Evolutionary conservation across 2,888 invertebrate genomes (phyloP), one percentile per base, ranked within the genome.

Genomic region (Drosophila crucigera): DNA sequence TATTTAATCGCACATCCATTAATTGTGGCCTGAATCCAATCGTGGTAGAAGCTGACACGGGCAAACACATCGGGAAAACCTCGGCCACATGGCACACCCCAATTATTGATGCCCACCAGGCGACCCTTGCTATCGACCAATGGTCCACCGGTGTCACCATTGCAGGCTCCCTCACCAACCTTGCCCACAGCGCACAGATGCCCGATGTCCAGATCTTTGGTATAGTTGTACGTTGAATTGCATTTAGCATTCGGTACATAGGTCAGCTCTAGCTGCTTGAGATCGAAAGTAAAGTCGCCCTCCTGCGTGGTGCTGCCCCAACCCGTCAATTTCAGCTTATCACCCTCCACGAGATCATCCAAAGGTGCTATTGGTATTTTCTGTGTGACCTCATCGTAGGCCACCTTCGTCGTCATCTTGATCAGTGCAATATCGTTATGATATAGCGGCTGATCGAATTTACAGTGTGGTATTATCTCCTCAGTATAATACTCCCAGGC

Each of bases 371-470:
- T 85, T 50, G 94, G 94, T 0, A 96, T 93, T 1, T 95, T 94
- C 64, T 95, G 93, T 0, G 96, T 95, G 0, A 90, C 90, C 0
- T 94, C 93, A 56, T 94, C 93, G 73, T 95, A 95, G 19, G 92
- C 91, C 4, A 96, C 94, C 31, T 94, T 93, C 0, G 94, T 84
- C 0, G 94, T 91, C 37, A 96, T 93, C 82, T 95, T 95, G 6
- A 97, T 86, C 3, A 97, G 90, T 0, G 96, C 96, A 68, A 97
- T 96, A 82, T 97, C 97, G 85, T 97, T 95, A 59, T 93, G 91
- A 54, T 92, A 93, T 37, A 90, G 35, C 1, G 93, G 93, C 53
- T 88, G 76, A 68, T 93, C 93, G 58, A 91, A 92, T 39, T 90
- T 88, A 39, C 91, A 91, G 49, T 93, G 93, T 0, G 84, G 28